These are phyloP conservation scores for Crypturellus undulatus DNA, from an alignment of 2,113 vertebrate species.

Conservation along the genomic window DNA sequence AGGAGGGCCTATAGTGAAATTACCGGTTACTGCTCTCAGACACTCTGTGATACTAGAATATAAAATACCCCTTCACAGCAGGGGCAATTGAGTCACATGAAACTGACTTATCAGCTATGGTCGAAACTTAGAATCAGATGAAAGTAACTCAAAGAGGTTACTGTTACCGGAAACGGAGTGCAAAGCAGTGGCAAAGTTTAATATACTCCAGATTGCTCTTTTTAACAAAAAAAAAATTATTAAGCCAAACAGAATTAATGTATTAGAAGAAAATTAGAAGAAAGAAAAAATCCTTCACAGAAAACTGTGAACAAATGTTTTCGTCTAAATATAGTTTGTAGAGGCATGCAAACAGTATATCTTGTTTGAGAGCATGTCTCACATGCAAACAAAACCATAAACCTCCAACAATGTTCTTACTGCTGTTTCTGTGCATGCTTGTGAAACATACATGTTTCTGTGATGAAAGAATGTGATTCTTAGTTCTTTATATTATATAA, in stretches of 20 bases:
- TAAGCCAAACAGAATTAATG: neutral
- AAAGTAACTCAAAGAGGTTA: neutral
- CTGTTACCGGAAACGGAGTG: neutral
- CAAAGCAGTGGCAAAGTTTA: neutral
- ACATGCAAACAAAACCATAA: neutral
- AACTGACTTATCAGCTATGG: neutral
- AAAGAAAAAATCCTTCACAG: neutral
- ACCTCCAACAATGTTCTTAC: neutral
- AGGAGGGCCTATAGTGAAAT: neutral
- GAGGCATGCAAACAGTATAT: neutral
- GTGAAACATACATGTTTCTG: conserved; percentile 57
- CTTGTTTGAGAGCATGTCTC: neutral
- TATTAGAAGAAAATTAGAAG: neutral
- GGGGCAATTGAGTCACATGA: neutral
- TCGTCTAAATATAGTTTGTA: neutral
- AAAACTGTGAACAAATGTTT: neutral
- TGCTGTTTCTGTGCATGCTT: neutral
- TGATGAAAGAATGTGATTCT: conserved; percentile 48
- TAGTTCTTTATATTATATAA: conserved; percentile 48
- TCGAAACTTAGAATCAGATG: neutral
- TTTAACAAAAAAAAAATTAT: neutral
- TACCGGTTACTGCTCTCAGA: neutral
- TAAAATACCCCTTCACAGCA: neutral
- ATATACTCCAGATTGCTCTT: neutral
- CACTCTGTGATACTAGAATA: neutral